Evolutionary conservation across 2,797 vertebrate genomes (phyloP), one percentile per base, ranked within the genome.

Genomic region (Pipistrellus pygmaeus): DNA sequence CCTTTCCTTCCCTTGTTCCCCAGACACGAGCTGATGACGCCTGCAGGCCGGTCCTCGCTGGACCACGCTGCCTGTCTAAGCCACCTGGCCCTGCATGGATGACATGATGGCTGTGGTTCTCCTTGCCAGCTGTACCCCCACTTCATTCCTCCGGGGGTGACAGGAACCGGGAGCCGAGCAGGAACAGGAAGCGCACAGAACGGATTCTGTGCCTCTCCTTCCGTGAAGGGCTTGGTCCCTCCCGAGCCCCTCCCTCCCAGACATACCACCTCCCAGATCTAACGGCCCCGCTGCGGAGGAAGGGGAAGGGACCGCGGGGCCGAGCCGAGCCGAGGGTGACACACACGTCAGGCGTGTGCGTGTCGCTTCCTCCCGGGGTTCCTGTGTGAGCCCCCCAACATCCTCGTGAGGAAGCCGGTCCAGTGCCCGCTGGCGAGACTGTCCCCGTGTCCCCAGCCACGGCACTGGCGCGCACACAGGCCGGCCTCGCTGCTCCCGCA

Each of bases 301-400:
- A 91, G 20, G 25, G 85, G 81, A 81, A 78, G 82, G 62, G 86
- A 83, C 12, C 8, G 1, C 44, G 44, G 44, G 53, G 80, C 30
- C 10, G 6, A 85, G 80, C 30, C 10, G 6, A 85, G 30, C 23
- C 2, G 1, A n/a, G 46, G 48, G 32, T 21, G 69, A 77, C 48
- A 38, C 2, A 18, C 27, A 23, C 69, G 23, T 15, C 17, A 11
- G 76, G 55, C 53, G 10, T 20, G 2, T n/a, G 20, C 14, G 0
- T 38, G 62, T 8, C 2, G 1, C 60, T 76, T 89, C 80, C 86
- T 93, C 73, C 66, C 0, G 2, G 0, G 18, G 53, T 57, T 77
- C 85, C 32, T 13, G 41, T 20, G 81, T 46, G 44, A 68, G 69
- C 14, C 60, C n/a, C n/a, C 1, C 20, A 13, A 69, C 1, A 8